Evolutionary conservation across 2,113 vertebrate genomes (phyloP).

Genomic region (Macquaria ambigua): DNA sequence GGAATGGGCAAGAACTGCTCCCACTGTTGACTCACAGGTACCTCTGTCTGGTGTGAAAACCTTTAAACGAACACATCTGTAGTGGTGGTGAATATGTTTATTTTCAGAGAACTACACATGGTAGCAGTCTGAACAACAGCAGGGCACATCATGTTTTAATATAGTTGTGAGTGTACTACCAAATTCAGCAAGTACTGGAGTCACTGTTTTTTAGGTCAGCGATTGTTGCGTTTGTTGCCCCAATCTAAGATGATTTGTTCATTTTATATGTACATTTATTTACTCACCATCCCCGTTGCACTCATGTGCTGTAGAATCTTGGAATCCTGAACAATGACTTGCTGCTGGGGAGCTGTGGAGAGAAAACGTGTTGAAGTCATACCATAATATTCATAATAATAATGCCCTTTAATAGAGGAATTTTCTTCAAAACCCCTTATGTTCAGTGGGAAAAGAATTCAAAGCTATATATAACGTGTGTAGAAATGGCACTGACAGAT

Average conservation of each 20-base stretch:
- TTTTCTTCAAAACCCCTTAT: too few relatives aligned
- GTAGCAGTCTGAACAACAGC: neutral
- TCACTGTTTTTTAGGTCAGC: neutral
- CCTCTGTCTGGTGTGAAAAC: neutral
- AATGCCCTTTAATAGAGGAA: neutral
- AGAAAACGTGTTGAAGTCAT: slow-evolving; percentile 15
- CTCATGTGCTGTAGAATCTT: slow-evolving; percentile 97
- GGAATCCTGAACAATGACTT: slow-evolving; percentile 96
- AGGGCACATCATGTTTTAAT: neutral
- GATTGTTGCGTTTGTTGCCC: neutral
- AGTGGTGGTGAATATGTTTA: neutral
- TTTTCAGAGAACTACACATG: neutral
- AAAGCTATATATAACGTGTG: neutral
- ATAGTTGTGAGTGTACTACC: neutral
- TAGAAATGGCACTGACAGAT: neutral
- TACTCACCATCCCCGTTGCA: slow-evolving; percentile 94
- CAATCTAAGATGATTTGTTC: neutral
- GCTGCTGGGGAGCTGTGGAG: slow-evolving; percentile 91
- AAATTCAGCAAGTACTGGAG: neutral
- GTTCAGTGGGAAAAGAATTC: neutral
- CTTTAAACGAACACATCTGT: neutral
- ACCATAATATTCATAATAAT: neutral
- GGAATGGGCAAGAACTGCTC: neutral
- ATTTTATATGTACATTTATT: neutral
- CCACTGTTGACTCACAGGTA: neutral